A percentile compares a stretch with the other conserved stretches of the same genome.
phyloP scores from a whole-genome alignment of 35 echinoderm and acorn worm species.

The Hemicentrotus pulcherrimus region DNA sequence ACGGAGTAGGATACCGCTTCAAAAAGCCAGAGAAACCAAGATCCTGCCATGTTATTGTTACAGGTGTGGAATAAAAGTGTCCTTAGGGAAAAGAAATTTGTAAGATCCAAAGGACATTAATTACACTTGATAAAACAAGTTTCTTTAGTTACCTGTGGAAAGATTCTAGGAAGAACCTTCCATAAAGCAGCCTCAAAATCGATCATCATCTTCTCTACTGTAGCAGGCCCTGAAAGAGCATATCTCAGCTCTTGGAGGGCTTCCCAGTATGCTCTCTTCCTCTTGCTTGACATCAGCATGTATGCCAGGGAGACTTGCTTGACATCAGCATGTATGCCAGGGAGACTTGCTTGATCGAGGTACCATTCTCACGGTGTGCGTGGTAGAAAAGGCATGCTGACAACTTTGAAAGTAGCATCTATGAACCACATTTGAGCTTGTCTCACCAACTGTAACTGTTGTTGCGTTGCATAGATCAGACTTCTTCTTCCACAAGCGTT shows the following conservation, averaged over 20 bases:
- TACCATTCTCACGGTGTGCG: background rate
- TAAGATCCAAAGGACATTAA: background rate
- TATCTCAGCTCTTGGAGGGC: conserved; percentile 46
- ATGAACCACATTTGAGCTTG: background rate
- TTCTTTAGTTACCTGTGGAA: conserved; percentile 29
- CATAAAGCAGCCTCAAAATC: background rate
- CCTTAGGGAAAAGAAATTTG: background rate
- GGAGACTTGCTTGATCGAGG: background rate
- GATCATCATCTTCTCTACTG: background rate
- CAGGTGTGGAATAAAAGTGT: background rate
- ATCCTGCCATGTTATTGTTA: background rate
- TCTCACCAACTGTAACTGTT: background rate
- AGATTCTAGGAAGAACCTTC: conserved; percentile 2
- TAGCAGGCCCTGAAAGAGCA: background rate
- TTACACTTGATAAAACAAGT: background rate
- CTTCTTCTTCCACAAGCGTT: background rate
- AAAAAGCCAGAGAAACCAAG: no score
- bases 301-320: background rate
- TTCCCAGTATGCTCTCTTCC: conserved; percentile 27
- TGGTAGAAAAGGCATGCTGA: conserved; percentile 10
- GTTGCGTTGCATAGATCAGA: background rate
- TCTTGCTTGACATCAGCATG: background rate
- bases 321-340: background rate
- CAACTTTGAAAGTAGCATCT: conserved; percentile 38
- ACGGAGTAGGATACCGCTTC: no score